These are phyloP conservation scores for Horisme vitalbata DNA, from an alignment of 2,888 invertebrate genomes.

Conservation along the genomic window DNA sequence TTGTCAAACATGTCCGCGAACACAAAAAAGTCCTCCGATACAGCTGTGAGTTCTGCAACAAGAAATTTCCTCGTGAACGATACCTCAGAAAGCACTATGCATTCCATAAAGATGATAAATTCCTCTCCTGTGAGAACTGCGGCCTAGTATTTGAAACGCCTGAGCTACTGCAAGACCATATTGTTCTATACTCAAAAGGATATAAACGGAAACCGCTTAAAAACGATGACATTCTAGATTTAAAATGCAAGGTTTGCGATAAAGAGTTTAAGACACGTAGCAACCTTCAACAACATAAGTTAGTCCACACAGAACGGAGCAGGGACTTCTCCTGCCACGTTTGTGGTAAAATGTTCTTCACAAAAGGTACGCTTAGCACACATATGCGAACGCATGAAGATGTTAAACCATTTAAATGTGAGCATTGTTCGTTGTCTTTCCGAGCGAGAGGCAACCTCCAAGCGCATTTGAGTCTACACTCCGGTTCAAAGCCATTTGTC, in stretches of 20 bases:
- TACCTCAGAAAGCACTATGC: slow-evolving; percentile 55
- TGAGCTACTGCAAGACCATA: slow-evolving; percentile 62
- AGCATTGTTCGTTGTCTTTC: slow-evolving; percentile 69
- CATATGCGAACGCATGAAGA: slow-evolving; percentile 73
- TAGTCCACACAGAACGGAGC: slow-evolving; percentile 71
- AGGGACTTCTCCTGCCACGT: slow-evolving; percentile 72
- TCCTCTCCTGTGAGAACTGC: slow-evolving; percentile 56
- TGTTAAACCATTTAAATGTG: slow-evolving; percentile 68
- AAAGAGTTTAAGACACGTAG: slow-evolving; percentile 70
- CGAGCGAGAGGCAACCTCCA: slow-evolving; percentile 69
- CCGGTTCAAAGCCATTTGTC: slow-evolving; percentile 69
- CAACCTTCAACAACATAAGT: slow-evolving; percentile 64
- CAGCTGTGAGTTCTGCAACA: slow-evolving; percentile 70
- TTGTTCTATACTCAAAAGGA: slow-evolving; percentile 52
- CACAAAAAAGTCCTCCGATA: slow-evolving; percentile 62
- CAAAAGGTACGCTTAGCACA: slow-evolving; percentile 68
- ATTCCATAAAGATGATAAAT: slow-evolving; percentile 24
- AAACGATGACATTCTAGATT: slow-evolving; percentile 46
- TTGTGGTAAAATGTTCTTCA: slow-evolving; percentile 77
- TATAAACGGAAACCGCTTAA: slow-evolving; percentile 46
- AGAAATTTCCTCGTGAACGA: slow-evolving; percentile 47
- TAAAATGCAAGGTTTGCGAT: slow-evolving; percentile 65
- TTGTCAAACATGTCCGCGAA: slow-evolving; percentile 61
- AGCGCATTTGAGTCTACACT: slow-evolving; percentile 68
- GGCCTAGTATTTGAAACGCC: slow-evolving; percentile 57